Evolutionary conservation across 2,113 vertebrate genomes (phyloP).

Genomic region (Myocastor coypus): DNA sequence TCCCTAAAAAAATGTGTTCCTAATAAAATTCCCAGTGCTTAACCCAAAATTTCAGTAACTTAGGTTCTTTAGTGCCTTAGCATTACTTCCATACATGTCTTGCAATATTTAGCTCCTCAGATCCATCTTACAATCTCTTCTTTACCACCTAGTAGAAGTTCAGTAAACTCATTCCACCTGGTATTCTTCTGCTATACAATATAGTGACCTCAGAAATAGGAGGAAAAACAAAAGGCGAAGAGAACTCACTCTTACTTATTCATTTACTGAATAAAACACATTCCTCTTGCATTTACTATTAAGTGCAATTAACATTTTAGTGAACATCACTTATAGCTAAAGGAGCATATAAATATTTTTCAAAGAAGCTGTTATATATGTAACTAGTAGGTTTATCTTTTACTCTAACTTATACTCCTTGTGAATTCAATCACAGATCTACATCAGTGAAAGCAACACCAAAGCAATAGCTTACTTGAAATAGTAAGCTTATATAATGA

Average conservation of each 20-base stretch:
- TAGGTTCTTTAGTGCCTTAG: neutral
- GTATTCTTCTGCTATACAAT: too few relatives aligned
- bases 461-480: slow-evolving; percentile 2
- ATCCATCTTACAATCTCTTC: neutral
- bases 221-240: neutral
- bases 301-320: slow-evolving; percentile 40
- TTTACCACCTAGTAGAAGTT: neutral
- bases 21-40: neutral
- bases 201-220: neutral
- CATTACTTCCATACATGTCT: neutral
- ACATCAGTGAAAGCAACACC: slow-evolving; percentile 4
- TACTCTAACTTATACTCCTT: slow-evolving; percentile 7
- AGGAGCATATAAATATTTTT: neutral
- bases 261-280: neutral
- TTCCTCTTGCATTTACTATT: neutral
- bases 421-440: slow-evolving; percentile 33
- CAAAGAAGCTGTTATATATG: neutral
- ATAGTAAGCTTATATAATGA: neutral
- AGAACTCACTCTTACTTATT: neutral
- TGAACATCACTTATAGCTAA: slow-evolving; percentile 2
- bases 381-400: slow-evolving; percentile 25
- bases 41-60: neutral
- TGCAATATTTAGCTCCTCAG: neutral
- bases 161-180: neutral
- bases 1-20: neutral